Evolutionary conservation across 2,797 vertebrate species (phyloP).

Genomic region (Sciaenops ocellatus): DNA sequence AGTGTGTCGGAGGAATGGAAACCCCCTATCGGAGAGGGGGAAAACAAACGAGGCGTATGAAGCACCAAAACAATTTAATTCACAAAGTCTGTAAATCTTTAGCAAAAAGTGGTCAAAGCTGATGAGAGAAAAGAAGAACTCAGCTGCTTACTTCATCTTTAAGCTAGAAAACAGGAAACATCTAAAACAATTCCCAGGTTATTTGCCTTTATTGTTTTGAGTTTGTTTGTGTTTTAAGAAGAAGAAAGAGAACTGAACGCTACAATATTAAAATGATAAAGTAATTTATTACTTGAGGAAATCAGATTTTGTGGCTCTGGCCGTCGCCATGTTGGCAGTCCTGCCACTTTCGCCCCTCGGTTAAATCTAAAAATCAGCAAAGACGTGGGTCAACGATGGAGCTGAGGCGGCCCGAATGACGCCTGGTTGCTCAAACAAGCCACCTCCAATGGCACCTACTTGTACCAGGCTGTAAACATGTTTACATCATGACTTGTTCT

Average conservation of each 20-base stretch:
- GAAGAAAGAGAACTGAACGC: not conserved
- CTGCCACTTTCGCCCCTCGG: no score
- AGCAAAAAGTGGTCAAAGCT: not conserved
- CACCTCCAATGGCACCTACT: no score
- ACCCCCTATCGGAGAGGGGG: not conserved
- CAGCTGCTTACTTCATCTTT: not conserved
- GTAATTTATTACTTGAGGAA: not conserved
- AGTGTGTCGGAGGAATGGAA: constrained; percentile 7
- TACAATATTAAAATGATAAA: not conserved
- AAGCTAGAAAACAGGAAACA: not conserved
- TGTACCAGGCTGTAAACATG: no score
- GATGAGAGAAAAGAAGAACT: not conserved
- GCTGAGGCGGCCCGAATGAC: no score
- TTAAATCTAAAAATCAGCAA: no score
- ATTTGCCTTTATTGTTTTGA: not conserved
- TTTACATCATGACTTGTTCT: no score
- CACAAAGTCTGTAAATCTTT: constrained; percentile 1
- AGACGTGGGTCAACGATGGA: no score
- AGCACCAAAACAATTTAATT: constrained; percentile 4
- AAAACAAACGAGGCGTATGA: constrained; percentile 3
- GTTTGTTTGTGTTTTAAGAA: not conserved
- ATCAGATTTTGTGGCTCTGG: not conserved
- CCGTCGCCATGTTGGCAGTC: no score
- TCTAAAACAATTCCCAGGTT: not conserved
- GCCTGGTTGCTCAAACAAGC: no score